Evolutionary conservation across 1,140 invertebrate genomes (phyloP), one percentile per base, ranked within the genome.

Genomic region (Papilio polytes): DNA sequence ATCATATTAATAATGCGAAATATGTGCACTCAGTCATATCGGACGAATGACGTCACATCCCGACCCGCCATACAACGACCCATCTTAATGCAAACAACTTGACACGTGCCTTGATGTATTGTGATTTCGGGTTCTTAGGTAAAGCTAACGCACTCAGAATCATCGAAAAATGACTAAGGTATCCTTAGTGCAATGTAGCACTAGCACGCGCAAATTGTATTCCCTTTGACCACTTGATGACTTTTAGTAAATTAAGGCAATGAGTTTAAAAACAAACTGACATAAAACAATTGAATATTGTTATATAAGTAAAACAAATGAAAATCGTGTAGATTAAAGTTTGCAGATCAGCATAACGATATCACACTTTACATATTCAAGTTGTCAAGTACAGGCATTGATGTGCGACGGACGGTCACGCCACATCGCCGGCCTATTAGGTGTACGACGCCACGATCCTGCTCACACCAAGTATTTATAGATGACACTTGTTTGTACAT

Each of bases 21-120:
- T 70, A 26, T 84, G 48, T 59, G 70, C 78, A 80, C 77, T 83
- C 80, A 84, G 59, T 74, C 78, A 80, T 81, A 78, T 81, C 80
- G 56, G 36, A 41, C 79, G 74, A 36, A 63, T 63, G 59, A 63
- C 20, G 59, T 13, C 20, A 63, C 59, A 2, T 22, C 22, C 7
- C 59, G 8, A 8, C 22, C 7, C 22, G 9, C n/a, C 56, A 59
- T 59, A 63, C 59, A 63, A 63, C 26, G 59, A 63, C 59, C 59
- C 20, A 63, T 22, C 59, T 26, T 63, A 3, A 63, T 63, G 20
- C 59, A 26, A 63, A 63, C 56, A 63, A 63, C 36, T 41, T 41
- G 36, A 41, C 36, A 41, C 7, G 1, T 26, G 9, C 59, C 20
- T 3, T 26, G 8, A 20, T 36, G 31, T 6, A 2, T 36, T 36